Conservation (phyloP, 2,888 invertebrate genomes). For the Allolobophora icterica region DNA sequence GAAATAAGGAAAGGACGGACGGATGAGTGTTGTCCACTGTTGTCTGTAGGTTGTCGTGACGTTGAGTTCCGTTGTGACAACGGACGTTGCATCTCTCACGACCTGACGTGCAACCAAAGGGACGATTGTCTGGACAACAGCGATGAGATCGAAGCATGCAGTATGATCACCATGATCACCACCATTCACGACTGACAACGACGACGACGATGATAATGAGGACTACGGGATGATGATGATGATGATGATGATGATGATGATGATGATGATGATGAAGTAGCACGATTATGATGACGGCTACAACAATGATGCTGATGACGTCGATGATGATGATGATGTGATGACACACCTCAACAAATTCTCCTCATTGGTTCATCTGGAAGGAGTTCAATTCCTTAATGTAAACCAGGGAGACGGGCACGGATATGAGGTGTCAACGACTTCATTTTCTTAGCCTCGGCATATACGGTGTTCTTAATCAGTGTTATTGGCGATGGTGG, state of each 20-base stretch:
- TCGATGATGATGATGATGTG: neutral
- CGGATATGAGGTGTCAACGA: too few species aligned
- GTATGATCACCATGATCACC: slow-evolving; percentile 36
- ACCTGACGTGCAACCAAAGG: slow-evolving; percentile 44
- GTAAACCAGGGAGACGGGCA: too few species aligned
- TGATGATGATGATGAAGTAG: neutral
- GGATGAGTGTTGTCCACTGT: neutral
- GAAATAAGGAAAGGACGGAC: neutral
- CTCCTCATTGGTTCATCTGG: too few species aligned
- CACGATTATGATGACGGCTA: neutral
- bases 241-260: neutral
- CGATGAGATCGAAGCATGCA: slow-evolving; percentile 45
- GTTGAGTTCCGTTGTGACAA: slow-evolving; percentile 47
- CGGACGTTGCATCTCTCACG: slow-evolving; percentile 43
- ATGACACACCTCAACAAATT: neutral
- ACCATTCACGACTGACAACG: neutral
- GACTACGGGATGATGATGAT: neutral
- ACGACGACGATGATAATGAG: neutral
- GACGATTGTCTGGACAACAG: slow-evolving; percentile 46
- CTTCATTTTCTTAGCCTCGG: too few species aligned
- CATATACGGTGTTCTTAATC: too few species aligned
- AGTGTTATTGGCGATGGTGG: neutral
- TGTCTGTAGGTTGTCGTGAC: slow-evolving; percentile 42
- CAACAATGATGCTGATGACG: neutral
- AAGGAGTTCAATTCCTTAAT: too few species aligned